These are phyloP conservation scores for Pecten maximus DNA, from an alignment of 2,888 invertebrate genomes.

Conservation along the genomic window DNA sequence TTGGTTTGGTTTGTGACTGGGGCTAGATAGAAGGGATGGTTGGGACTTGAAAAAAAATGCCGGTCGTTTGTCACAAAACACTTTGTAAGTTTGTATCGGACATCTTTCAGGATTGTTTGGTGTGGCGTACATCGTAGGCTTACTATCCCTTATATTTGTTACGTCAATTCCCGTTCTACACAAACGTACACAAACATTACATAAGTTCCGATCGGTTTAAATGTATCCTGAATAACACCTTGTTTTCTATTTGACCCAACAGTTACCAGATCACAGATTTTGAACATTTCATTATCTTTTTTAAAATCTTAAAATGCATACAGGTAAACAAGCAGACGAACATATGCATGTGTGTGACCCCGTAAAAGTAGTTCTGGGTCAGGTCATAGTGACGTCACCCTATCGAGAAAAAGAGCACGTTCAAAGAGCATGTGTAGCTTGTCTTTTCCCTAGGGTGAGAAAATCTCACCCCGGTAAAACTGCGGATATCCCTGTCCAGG, in stretches of 20 bases:
- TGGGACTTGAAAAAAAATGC: not conserved
- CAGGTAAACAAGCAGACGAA: too few species aligned
- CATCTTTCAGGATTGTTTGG: conserved; percentile 21
- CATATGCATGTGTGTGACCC: too few species aligned
- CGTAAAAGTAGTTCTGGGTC: too few species aligned
- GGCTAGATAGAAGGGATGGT: conserved; percentile 37
- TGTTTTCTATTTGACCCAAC: not conserved
- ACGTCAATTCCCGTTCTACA: not conserved
- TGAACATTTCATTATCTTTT: too few species aligned
- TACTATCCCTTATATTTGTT: not conserved
- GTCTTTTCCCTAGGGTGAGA: too few species aligned
- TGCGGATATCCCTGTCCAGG: too few species aligned
- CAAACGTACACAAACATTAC: not conserved
- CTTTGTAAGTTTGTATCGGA: conserved; percentile 21
- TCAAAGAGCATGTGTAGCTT: too few species aligned
- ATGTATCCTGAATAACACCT: not conserved
- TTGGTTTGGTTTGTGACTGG: conserved; percentile 26
- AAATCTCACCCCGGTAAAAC: too few species aligned
- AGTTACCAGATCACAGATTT: too few species aligned
- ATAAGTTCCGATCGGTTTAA: not conserved
- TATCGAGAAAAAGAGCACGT: too few species aligned
- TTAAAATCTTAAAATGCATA: too few species aligned
- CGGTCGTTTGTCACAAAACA: conserved; percentile 5
- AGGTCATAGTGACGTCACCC: too few species aligned
- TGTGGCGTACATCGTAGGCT: conserved; percentile 27